These are phyloP conservation scores for Psittacula derbiana DNA, from an alignment of 2,797 vertebrate species.

Conservation along the genomic window DNA sequence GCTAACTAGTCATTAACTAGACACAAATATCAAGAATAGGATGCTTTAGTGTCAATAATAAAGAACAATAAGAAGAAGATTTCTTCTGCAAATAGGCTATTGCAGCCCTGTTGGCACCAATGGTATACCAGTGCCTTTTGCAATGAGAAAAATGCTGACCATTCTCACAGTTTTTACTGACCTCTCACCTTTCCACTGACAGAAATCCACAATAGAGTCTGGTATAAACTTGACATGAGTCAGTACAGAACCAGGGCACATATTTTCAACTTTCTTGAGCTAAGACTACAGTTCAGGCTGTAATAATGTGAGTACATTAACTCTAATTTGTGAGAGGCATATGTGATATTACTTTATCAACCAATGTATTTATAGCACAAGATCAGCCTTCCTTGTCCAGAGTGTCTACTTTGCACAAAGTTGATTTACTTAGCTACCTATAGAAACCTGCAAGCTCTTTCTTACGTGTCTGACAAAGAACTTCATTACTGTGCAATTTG, in stretches of 20 bases:
- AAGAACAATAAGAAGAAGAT: neutral
- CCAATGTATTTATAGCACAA: neutral
- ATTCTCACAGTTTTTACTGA: neutral
- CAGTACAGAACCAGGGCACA: neutral
- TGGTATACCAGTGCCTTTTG: neutral
- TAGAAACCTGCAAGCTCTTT: neutral
- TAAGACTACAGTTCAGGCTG: neutral
- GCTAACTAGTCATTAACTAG: neutral
- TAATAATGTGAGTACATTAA: neutral
- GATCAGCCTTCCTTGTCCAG: neutral
- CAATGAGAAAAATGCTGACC: neutral
- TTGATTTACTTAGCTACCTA: neutral
- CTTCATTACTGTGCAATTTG: neutral
- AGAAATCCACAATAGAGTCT: neutral
- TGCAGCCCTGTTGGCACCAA: neutral
- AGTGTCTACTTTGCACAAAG: neutral
- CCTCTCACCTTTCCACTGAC: neutral
- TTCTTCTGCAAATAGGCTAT: neutral
- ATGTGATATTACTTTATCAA: neutral
- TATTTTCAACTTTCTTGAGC: neutral
- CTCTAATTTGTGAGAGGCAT: neutral
- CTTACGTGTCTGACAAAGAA: neutral
- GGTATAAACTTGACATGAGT: neutral
- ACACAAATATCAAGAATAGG: neutral
- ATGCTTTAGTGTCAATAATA: neutral